Base-by-base conservation (phyloP, 2,888 invertebrate species). In the Zaprionus obscuricornis region DNA sequence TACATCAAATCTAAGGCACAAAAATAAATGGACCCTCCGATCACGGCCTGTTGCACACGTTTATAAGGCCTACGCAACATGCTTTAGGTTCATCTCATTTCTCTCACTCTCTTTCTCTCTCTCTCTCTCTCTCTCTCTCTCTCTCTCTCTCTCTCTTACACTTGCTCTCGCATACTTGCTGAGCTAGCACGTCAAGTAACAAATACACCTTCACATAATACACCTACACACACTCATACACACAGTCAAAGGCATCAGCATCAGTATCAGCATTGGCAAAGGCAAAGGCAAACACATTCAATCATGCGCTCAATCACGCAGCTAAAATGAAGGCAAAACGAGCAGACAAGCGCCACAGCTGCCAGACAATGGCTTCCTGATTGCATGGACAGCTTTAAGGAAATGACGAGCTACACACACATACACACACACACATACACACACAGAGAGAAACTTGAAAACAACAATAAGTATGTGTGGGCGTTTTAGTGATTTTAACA, bases 291-390 rank as follows among this genome's bases (percentile, higher is more conserved):
- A 13, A 42, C 27, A 58, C 62, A 64, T 71, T 84, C 82, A 82
- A 85, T 77, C 78, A 77, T 59, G 50, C 64, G 74, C 47, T 82
- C 78, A 85, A 84, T 81, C 85, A 71, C 57, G 58, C 82, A 50
- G 64, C 59, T 76, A 60, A 62, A 67, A 56, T 47, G 79, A 58
- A 40, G 64, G 54, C 52, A 52, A 40, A 33, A 37, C 37, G 45
- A 34, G 42, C 64, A 33, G 52, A 22, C 26, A 55, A 33, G 11
- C 39, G 54, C 3, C 29, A 50, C 58, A 50, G 51, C 34, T 24
- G 31, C 16, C 65, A 64, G 65, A 85, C 81, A 85, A 85, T 85
- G 58, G 76, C 62, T 67, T 74, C 54, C 74, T 83, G 85, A 83
- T 82, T 82, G 75, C 56, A 58, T 42, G 75, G 57, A 70, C 66